These are phyloP conservation scores for Tetramorium simillimum DNA, from an alignment of 1,140 invertebrate genomes.

Conservation along the genomic window DNA sequence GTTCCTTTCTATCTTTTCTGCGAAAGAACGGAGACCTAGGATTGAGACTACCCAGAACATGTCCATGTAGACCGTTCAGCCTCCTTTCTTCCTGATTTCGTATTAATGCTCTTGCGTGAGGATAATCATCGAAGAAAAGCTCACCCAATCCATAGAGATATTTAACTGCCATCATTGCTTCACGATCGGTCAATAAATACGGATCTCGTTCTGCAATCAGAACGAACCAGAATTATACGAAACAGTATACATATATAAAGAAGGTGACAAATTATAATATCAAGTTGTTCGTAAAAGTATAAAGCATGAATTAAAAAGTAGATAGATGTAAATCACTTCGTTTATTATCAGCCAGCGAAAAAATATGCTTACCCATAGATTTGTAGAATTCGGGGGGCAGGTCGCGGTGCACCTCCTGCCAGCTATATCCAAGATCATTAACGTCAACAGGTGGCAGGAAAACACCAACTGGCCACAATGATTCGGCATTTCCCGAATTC, in stretches of 20 bases:
- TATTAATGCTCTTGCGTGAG: slow-evolving; percentile 87
- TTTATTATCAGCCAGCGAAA: background rate
- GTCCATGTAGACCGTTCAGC: slow-evolving; percentile 86
- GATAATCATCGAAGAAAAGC: slow-evolving; percentile 88
- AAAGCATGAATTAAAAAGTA: slow-evolving; percentile 1
- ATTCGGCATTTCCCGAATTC: slow-evolving; percentile 70
- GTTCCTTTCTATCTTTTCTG: slow-evolving; percentile 69
- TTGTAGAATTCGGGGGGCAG: slow-evolving; percentile 70
- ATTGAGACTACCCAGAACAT: slow-evolving; percentile 87
- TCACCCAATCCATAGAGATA: slow-evolving; percentile 85
- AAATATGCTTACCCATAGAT: background rate
- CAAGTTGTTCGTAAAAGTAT: background rate
- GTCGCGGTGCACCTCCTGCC: slow-evolving; percentile 64
- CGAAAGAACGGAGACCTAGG: slow-evolving; percentile 86
- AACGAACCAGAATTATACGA: background rate
- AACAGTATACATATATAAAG: slow-evolving; percentile 66
- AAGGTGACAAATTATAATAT: background rate
- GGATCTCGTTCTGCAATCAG: slow-evolving; percentile 80
- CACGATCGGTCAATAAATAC: slow-evolving; percentile 85
- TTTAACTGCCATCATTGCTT: slow-evolving; percentile 85
- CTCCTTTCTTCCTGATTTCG: slow-evolving; percentile 87
- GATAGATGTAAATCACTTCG: background rate
- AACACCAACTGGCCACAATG: slow-evolving; percentile 77
- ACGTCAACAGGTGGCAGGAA: slow-evolving; percentile 74
- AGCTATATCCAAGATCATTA: slow-evolving; percentile 75